Base-by-base conservation (phyloP, 1,140 invertebrate genomes). In the Augochlora pura region DNA sequence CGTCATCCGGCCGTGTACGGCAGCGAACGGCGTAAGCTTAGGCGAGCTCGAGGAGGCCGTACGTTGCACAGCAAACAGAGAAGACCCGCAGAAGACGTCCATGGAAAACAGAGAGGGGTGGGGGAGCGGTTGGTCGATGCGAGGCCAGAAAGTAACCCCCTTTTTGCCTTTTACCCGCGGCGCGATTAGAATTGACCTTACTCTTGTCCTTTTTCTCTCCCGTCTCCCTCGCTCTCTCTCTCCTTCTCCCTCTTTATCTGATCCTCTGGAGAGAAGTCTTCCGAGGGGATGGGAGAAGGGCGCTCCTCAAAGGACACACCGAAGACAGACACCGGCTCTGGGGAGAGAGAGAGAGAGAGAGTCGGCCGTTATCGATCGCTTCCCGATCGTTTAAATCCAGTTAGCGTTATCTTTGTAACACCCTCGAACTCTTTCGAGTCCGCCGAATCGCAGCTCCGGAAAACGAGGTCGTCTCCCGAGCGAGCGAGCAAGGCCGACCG, bases 41-140 rank as follows among this genome's bases (percentile, higher is more conserved):
- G 52, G 18, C 27, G 27, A 62, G 62, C 25, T 32, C n/a, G 70
- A 39, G 46, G 88, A 91, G 90, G 84, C 89, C 90, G 69, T 91
- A 92, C 87, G 82, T 90, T 90, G 69, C 91, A 92, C 87, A 81
- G 91, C 85, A 69, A 81, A 85, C 82, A 78, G 83, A 79, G 90
- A 91, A 91, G 91, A 91, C 91, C 87, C 80, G 89, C 71, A 59
- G 63, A 79, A 67, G 70, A 79, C 62, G 27, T 14, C 42, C 25
- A 52, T 21, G 25, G 42, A 65, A 79, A 65, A 74, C 66, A 66
- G 14, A 23, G 32, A 6, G 38, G 2, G 21, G 27, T 18, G 27
- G 38, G 12, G 23, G 32, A 2, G 0, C 9, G n/a, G 9, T 16
- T 52, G 49, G 38, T 46, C 27, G 42, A 60, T 14, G 54, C 18